Conservation (phyloP, 2,113 vertebrate species). For the Otolemur garnettii region DNA sequence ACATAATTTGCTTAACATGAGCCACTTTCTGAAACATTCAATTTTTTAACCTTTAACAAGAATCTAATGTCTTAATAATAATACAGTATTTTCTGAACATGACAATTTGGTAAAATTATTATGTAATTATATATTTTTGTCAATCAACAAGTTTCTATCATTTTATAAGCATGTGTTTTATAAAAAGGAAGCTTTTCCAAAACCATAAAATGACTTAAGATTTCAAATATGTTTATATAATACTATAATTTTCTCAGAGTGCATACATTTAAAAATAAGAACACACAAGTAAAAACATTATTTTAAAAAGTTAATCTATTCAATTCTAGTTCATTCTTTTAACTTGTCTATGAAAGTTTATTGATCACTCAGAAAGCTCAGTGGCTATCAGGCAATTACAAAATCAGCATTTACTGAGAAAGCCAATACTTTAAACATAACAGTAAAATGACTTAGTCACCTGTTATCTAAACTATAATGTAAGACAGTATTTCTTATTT, state of each 20-base stretch:
- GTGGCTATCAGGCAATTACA: not conserved
- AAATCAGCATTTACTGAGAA: not conserved
- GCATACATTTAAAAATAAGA: not conserved
- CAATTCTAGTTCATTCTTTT: not conserved
- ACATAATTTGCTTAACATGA: slow-evolving; percentile 70
- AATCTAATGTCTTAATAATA: slow-evolving; percentile 68
- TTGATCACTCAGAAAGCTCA: not conserved
- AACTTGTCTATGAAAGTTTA: not conserved
- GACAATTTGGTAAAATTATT: slow-evolving; percentile 61
- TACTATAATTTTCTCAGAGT: not conserved
- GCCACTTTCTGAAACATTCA: slow-evolving; percentile 63
- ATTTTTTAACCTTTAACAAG: slow-evolving; percentile 69
- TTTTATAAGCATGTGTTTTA: not conserved
- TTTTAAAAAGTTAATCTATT: not conserved
- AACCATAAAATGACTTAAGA: not conserved
- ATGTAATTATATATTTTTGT: slow-evolving; percentile 41
- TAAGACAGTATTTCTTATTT: not conserved
- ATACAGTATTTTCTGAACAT: not conserved
- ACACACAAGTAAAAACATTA: not conserved
- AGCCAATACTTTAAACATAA: not conserved
- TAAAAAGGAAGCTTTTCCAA: not conserved
- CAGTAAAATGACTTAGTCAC: not conserved
- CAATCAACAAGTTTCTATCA: slow-evolving; percentile 36
- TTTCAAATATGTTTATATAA: not conserved
- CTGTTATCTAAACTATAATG: not conserved